Evolutionary conservation across 2,888 invertebrate genomes (phyloP), one percentile per base, ranked within the genome.

Genomic region (Beris chalybata): DNA sequence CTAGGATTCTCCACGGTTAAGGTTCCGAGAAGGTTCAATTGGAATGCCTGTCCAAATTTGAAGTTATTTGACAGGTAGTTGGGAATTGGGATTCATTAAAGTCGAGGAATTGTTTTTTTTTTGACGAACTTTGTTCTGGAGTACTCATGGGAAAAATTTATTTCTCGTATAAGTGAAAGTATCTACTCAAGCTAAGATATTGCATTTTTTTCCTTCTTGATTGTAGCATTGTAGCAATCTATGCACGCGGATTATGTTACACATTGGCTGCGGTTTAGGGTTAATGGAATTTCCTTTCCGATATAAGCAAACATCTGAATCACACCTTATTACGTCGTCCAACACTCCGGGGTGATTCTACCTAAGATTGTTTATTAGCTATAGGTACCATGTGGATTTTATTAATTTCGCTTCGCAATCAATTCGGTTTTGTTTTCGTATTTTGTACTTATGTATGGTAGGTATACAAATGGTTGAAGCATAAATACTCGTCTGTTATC

Each of bases 221-320:
- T 12, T 15, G 50, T 11, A 50, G 38, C 50, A 61, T 50, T 38
- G 22, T 22, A 22, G 29, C 43, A 50, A 61, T 61, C 61, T 31
- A 38, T 50, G 31, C 52, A 22, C 61, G 61, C 15, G 30, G 50
- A 61, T 61, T 52, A 50, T 50, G 50, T 61, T 61, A 50, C 61
- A 38, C 13, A 56, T 48, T 52, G 45, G 47, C 47, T 65, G 65
- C 31, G 65, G 65, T 65, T 65, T 50, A 11, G 50, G 65, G 65
- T 57, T 65, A 57, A 65, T 65, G 65, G 57, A 65, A 65, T 65
- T 65, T 65, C 56, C 65, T 65, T 65, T 29, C 45, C 50, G 29
- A 5, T 38, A 38, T 38, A 38, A 38, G 9, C 7, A 7, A 4
- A 38, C 1, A 9, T 38, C 38, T 38, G 38, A 38, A 22, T 31